Evolutionary conservation across 2,113 vertebrate species (phyloP), one percentile per base, ranked within the genome.

Genomic region (Peromyscus polionotus): DNA sequence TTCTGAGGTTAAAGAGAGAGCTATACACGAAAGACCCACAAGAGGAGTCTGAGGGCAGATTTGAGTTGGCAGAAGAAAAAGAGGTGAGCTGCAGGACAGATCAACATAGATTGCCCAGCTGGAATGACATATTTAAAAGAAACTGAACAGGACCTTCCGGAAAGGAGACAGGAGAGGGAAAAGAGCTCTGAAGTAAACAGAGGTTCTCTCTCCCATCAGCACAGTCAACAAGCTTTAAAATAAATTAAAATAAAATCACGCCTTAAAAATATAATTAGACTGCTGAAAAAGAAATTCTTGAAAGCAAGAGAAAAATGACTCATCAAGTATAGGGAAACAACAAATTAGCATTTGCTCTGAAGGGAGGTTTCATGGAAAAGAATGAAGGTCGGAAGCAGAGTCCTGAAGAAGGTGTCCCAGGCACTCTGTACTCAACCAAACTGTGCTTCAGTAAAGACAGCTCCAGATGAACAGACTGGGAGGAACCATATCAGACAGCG

Each of bases 261-360:
- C 36, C 79, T 81, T 90, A 39, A 83, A 16, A 81, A 90, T 90
- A 80, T 45, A 77, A 85, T 92, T 73, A 48, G 88, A 87, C 9
- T 28, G n/a, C 63, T 90, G 26, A 92, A 90, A 97, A 42, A 84
- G 33, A 75, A 94, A 92, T 85, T n/a, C 72, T 80, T 94, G 33
- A 80, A 76, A 87, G 54, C 42, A 70, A 88, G 16, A 63, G 70
- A 19, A 84, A 92, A 88, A 70, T 77, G 51, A 88, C 57, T 95
- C 95, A 80, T 51, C 45, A n/a, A 79, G 45, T 67, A 51, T 48
- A 85, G 48, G 42, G 20, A 86, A 33, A 48, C 39, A 81, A 61
- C 57, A 51, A 67, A 89, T 57, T 57, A 92, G n/a, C 73, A 90
- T 73, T 67, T 80, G 67, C 59, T 76, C 65, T 42, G 39, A 45